Evolutionary conservation across 2,888 invertebrate species (phyloP).

Genomic region (Drosophila colorata): DNA sequence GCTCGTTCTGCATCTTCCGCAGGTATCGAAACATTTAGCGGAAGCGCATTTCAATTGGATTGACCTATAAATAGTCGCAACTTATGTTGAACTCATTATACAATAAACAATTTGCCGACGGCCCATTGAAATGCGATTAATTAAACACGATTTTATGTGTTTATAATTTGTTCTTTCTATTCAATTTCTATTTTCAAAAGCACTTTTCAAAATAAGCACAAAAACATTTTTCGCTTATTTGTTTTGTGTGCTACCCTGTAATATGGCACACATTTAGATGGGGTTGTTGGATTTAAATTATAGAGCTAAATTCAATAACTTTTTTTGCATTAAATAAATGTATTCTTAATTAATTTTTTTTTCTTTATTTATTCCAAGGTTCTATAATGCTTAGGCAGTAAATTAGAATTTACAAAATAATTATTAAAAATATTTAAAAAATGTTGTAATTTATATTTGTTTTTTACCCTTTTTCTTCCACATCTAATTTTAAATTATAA

Average conservation of each 20-base stretch:
- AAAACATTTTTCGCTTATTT: slow-evolving; percentile 14
- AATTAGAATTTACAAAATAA: neutral
- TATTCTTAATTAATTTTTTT: no score
- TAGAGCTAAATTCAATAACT: no score
- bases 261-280: neutral
- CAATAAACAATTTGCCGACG: slow-evolving; percentile 47
- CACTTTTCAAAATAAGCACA: slow-evolving; percentile 17
- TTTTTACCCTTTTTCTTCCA: no score
- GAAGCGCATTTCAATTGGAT: slow-evolving; percentile 31
- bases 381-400: no score
- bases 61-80: slow-evolving; percentile 41
- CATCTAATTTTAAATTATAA: no score
- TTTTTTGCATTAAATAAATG: no score
- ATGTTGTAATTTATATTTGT: no score
- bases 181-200: slow-evolving; percentile 34
- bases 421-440: neutral
- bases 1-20: no score
- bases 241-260: slow-evolving; percentile 2
- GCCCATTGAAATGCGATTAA: slow-evolving; percentile 42
- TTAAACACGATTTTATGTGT: slow-evolving; percentile 36
- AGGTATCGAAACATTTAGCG: slow-evolving; percentile 3
- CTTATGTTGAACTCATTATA: slow-evolving; percentile 23
- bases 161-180: slow-evolving; percentile 5
- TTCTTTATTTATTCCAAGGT: no score
- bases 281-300: no score